A percentile compares a stretch with the other conserved stretches of the same genome.
Conservation (phyloP, 2,888 invertebrate genomes). For the Punctoribates punctum region DNA sequence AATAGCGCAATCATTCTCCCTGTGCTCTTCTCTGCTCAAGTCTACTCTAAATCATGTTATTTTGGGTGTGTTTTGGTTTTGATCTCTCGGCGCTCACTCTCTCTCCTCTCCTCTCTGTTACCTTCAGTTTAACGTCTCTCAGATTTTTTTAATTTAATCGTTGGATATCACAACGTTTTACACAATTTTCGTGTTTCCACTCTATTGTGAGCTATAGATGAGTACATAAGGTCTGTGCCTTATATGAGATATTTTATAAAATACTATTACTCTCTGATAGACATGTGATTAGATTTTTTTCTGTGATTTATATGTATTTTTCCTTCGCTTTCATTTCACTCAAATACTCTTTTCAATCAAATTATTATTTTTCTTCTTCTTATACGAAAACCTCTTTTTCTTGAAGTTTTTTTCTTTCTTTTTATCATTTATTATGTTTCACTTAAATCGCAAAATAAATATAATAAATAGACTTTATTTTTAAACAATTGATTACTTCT, state of each 20-base stretch:
- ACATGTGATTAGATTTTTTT: constrained; percentile 29
- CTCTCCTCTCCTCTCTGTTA: neutral
- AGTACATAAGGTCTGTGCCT: neutral
- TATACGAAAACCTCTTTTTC: neutral
- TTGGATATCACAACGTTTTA: constrained; percentile 18
- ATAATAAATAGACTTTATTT: constrained; percentile 31
- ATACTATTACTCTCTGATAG: constrained; percentile 12
- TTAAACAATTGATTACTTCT: constrained; percentile 19
- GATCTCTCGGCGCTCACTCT: constrained; percentile 25
- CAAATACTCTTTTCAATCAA: constrained; percentile 11
- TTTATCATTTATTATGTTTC: constrained; percentile 29
- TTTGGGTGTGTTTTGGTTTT: constrained; percentile 33
- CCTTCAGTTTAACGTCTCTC: neutral
- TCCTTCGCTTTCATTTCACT: neutral
- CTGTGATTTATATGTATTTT: constrained; percentile 13
- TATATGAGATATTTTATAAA: constrained; percentile 10
- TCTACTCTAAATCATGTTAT: constrained; percentile 31
- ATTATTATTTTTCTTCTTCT: neutral
- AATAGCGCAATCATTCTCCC: constrained; percentile 19
- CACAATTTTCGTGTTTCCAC: neutral
- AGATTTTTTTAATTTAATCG: constrained; percentile 6
- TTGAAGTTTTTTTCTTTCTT: neutral
- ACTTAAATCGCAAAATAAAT: constrained; percentile 32
- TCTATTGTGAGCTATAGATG: neutral
- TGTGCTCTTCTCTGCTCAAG: neutral